Evolutionary conservation across 2,113 vertebrate species (phyloP), one percentile per base, ranked within the genome.

Genomic region (Callocephalon fimbriatum): DNA sequence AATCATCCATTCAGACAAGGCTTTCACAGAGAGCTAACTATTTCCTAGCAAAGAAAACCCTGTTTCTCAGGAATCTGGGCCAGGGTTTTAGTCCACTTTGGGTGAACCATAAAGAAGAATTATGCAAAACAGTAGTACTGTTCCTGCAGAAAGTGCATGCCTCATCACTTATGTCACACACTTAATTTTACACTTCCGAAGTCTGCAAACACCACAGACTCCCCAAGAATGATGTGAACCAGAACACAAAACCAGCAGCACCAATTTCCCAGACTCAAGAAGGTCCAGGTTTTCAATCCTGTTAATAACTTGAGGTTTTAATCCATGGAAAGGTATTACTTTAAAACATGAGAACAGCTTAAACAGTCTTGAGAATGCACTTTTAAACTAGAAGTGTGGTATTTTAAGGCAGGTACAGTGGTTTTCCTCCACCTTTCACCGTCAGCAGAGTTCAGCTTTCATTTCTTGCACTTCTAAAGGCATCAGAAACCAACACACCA

Each of bases 1-100:
- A 4, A 67, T 92, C 93, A 96, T 51, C 83, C 59, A 9, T 68
- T 92, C 93, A 92, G 93, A 91, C 76, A 95, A 74, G 54, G 72
- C 93, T 95, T 96, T 83, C 86, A 90, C 75, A 58, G 53, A 53
- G 29, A 92, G 25, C 48, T 73, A 94, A 84, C 84, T 83, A 8
- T 74, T 92, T 92, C 1, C 5, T 81, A 71, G 72, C 54, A 29
- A 63, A 77, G 68, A 92, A 95, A 89, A 71, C 71, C 42, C 15
- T 23, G 1, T 93, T 92, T 88, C 53, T 92, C 37, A 42, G 42
- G 79, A 84, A 70, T 84, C 42, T 75, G 85, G 84, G 40, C 66
- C 81, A 79, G 71, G 71, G n/a, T 85, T 81, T 72, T 17, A 82
- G 72, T 62, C 75, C 85, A 29, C 56, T 90, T 72, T 23, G 65